These are phyloP conservation scores for Acrocephalus scirpaceus DNA, from an alignment of 2,797 vertebrate species.

Conservation along the genomic window DNA sequence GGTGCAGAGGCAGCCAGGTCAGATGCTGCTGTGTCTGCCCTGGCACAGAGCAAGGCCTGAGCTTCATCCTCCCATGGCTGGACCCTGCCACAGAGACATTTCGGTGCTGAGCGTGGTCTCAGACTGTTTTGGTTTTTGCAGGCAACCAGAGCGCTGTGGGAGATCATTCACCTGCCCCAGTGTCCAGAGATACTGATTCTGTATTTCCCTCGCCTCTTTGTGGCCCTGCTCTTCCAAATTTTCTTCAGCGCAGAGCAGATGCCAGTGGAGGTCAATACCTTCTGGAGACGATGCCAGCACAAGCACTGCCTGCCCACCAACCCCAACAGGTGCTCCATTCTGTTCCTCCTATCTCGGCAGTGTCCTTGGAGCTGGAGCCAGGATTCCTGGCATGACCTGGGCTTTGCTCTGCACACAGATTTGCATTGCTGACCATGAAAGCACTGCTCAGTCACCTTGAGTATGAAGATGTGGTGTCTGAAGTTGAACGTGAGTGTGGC, in stretches of 20 bases:
- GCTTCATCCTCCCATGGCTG: no score
- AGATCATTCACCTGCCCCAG: background rate
- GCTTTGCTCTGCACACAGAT: background rate
- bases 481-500: background rate
- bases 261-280: background rate
- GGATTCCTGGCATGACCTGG: background rate
- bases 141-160: background rate
- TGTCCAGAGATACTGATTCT: background rate
- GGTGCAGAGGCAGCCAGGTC: background rate
- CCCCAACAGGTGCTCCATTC: background rate
- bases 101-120: accelerated
- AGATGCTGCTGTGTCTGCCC: background rate
- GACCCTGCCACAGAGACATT: background rate
- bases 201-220: background rate
- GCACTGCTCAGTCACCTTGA: background rate
- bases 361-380: background rate
- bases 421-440: background rate
- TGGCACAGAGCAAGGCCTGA: background rate
- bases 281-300: background rate
- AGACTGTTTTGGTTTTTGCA: background rate
- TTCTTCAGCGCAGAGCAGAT: background rate
- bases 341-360: background rate
- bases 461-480: background rate
- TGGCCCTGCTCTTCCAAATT: background rate
- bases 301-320: background rate